Conservation (phyloP, 2,797 vertebrate species). For the Podargus strigoides region DNA sequence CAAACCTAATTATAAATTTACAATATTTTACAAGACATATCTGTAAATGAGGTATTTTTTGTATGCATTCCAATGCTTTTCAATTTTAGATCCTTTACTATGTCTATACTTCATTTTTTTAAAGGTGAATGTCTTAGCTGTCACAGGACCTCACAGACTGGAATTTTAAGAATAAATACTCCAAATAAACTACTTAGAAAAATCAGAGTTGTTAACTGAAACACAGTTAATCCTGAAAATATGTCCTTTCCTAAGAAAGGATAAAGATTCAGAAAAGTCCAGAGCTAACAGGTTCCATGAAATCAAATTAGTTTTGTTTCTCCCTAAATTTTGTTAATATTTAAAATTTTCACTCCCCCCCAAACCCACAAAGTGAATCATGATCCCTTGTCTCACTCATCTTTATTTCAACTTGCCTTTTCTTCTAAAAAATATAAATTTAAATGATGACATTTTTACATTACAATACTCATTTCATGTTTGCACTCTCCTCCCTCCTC, state of each 20-base stretch:
- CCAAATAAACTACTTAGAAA: not conserved
- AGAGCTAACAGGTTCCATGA: not conserved
- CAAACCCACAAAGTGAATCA: not conserved
- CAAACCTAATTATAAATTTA: not conserved
- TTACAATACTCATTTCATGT: not conserved
- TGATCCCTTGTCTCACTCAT: fast-evolving
- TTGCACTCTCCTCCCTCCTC: not conserved
- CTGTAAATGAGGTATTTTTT: not conserved
- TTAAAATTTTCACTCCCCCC: not conserved
- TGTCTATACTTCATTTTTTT: not conserved
- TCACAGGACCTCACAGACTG: not conserved
- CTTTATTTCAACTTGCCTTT: not conserved
- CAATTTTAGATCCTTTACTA: not conserved
- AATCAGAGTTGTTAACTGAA: not conserved
- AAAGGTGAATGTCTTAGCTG: not conserved
- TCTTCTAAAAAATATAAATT: not conserved
- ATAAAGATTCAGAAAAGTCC: not conserved
- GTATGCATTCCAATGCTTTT: not conserved
- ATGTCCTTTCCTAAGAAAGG: not conserved
- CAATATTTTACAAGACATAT: not conserved
- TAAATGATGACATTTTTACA: not conserved
- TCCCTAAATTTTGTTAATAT: not conserved
- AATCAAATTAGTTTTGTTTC: not conserved
- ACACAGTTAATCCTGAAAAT: not conserved
- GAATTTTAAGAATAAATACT: not conserved